phyloP scores from a whole-genome alignment of 2,797 vertebrate genomes.

The Harpagifer antarcticus region DNA sequence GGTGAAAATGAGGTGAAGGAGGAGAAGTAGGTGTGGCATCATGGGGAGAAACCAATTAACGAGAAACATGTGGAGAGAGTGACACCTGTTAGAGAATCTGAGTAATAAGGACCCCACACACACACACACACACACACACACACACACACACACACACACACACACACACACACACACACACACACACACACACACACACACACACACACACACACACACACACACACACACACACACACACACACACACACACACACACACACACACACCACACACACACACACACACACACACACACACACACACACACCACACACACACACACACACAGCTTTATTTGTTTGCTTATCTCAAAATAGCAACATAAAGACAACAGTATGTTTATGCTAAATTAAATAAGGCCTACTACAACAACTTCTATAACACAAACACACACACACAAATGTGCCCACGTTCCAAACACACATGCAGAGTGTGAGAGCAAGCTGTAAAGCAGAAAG shows the following conservation, averaged over 20 bases:
- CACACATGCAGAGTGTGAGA: constrained; percentile 75
- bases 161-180: too few species aligned
- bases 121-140: too few species aligned
- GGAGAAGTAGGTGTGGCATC: constrained; percentile 91
- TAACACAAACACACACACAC: constrained; percentile 40
- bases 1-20: constrained; percentile 95
- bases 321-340: background rate
- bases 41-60: constrained; percentile 85
- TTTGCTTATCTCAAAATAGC: constrained; percentile 2
- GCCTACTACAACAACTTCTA: constrained; percentile 7
- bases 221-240: too few species aligned
- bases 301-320: too few species aligned
- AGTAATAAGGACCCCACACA: constrained; percentile 40
- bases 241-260: too few species aligned
- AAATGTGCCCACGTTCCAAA: constrained; percentile 49
- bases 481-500: constrained; percentile 67
- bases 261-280: constrained; percentile 1
- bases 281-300: background rate
- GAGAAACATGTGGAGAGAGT: constrained; percentile 90
- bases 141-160: too few species aligned
- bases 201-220: too few species aligned
- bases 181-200: background rate
- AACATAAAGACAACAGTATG: constrained; percentile 3
- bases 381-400: constrained; percentile 2
- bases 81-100: constrained; percentile 84